A percentile compares a stretch with the other conserved stretches of the same genome.
Evolutionary conservation across 1,140 invertebrate species (phyloP).

Genomic region (Batillaria attramentaria): DNA sequence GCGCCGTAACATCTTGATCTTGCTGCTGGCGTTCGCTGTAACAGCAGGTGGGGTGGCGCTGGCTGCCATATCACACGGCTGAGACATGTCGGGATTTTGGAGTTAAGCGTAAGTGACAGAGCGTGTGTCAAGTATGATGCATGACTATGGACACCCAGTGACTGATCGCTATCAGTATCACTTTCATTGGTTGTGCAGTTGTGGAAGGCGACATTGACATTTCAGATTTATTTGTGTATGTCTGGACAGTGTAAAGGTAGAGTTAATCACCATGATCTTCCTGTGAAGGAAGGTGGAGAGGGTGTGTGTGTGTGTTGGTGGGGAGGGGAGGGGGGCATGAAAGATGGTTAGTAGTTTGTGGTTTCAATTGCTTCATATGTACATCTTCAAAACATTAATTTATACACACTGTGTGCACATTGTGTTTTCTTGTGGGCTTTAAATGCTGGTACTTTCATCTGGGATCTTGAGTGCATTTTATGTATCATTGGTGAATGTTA

Average conservation of each 20-base stretch:
- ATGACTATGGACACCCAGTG: background rate
- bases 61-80: slow-evolving; percentile 59
- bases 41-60: slow-evolving; percentile 59
- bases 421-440: no score
- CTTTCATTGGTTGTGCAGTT: background rate
- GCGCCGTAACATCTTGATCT: slow-evolving; percentile 56
- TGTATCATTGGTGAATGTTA: no score
- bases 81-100: background rate
- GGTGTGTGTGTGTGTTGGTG: background rate
- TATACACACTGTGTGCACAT: no score
- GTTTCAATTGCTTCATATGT: background rate
- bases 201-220: no score
- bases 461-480: no score
- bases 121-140: background rate
- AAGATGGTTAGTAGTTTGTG: background rate
- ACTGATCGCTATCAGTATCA: background rate
- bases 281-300: background rate
- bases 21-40: slow-evolving; percentile 56
- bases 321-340: no score
- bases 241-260: background rate
- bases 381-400: no score
- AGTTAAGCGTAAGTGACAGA: background rate
- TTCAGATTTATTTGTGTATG: background rate
- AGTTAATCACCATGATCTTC: background rate
- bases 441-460: no score